A percentile compares a stretch with the other conserved stretches of the same genome.
These are phyloP conservation scores for Brachypodius melanocephalos DNA, from an alignment of 2,113 vertebrate genomes.

Conservation along the genomic window DNA sequence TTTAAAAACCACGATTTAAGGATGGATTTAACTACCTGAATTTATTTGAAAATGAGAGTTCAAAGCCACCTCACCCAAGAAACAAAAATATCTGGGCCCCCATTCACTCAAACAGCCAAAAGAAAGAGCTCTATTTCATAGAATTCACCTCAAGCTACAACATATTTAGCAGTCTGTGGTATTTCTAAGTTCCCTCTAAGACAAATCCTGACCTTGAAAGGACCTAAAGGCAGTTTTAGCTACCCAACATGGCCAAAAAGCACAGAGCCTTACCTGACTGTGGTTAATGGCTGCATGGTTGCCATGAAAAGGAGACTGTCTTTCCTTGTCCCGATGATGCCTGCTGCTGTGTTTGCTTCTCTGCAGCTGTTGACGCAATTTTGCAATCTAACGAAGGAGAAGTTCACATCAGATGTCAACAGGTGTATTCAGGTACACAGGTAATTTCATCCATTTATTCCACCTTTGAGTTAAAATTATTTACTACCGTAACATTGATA, in stretches of 20 bases:
- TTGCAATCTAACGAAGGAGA: conserved; percentile 84
- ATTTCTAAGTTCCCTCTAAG: neutral
- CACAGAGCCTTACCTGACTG: conserved; percentile 82
- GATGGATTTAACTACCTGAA: neutral
- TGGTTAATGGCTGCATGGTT: conserved; percentile 94
- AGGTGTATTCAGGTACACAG: neutral
- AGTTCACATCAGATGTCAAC: neutral
- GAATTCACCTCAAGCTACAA: neutral
- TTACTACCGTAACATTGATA: neutral
- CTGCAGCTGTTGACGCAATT: conserved; percentile 95
- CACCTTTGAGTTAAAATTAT: neutral
- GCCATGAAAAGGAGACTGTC: conserved; percentile 97
- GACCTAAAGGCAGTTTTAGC: neutral
- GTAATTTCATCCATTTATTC: neutral
- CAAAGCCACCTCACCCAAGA: neutral
- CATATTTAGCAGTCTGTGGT: neutral
- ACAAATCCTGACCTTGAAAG: neutral
- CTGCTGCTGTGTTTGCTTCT: conserved; percentile 98
- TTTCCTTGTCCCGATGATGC: conserved; percentile 95
- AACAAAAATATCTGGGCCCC: neutral
- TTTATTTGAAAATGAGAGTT: neutral
- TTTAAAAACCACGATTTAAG: neutral
- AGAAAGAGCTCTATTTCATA: neutral
- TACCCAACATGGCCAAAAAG: neutral
- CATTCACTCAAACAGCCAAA: neutral